These are phyloP conservation scores for Propithecus perrieri DNA, from an alignment of 2,797 vertebrate species.

Conservation along the genomic window DNA sequence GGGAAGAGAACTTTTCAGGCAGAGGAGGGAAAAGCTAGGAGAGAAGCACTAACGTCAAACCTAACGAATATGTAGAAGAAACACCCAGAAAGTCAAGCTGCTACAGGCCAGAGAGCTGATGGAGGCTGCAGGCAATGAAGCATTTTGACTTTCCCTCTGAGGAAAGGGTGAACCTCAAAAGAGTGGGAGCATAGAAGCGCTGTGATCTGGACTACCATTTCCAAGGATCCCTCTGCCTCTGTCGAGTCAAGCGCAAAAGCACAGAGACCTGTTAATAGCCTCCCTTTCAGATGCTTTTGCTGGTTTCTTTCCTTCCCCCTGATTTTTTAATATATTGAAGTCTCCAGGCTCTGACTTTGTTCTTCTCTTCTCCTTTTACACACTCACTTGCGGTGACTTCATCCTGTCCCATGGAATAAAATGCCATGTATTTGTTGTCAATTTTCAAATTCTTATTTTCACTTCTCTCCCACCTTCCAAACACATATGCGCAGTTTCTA, in stretches of 20 bases:
- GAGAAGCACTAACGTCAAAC: neutral
- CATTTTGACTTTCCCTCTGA: conserved; percentile 11
- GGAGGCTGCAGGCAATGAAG: neutral
- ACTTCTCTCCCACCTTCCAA: neutral
- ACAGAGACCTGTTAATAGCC: neutral
- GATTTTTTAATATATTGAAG: neutral
- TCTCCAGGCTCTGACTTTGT: neutral
- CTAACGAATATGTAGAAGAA: neutral
- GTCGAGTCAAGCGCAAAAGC: neutral
- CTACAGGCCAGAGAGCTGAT: neutral
- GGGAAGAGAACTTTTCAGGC: neutral
- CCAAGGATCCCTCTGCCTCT: neutral
- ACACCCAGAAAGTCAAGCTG: neutral
- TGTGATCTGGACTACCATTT: neutral
- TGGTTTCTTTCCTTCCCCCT: neutral
- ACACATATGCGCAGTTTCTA: too few species aligned
- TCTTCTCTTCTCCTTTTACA: neutral
- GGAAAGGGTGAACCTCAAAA: neutral
- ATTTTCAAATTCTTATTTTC: neutral
- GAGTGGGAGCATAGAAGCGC: neutral
- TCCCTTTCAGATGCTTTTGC: neutral
- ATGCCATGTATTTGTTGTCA: neutral
- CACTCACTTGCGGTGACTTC: neutral
- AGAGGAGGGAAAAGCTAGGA: neutral
- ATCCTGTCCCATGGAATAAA: neutral